A percentile compares a stretch with the other conserved stretches of the same genome.
Conservation (phyloP, 2,113 vertebrate species). For the Colaptes auratus region DNA sequence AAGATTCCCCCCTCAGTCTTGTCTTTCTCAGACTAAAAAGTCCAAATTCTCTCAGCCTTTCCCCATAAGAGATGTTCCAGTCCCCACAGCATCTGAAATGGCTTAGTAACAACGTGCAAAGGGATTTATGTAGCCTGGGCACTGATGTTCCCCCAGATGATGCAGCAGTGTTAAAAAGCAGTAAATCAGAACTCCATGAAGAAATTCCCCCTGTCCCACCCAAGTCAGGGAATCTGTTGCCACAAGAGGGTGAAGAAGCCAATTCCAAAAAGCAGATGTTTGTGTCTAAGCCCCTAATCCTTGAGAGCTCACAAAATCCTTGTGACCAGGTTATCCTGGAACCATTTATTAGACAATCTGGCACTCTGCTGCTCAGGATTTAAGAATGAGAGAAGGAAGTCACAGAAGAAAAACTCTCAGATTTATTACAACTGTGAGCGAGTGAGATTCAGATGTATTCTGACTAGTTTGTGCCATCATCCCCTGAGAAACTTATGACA, state of each 20-base stretch:
- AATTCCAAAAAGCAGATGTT: neutral
- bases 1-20: no score
- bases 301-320: neutral
- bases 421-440: neutral
- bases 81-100: neutral
- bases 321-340: neutral
- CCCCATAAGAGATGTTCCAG: no score
- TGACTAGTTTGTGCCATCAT: neutral
- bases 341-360: neutral
- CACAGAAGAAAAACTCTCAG: neutral
- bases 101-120: neutral
- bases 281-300: neutral
- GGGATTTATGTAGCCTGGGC: neutral
- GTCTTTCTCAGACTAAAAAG: no score
- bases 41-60: no score
- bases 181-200: neutral
- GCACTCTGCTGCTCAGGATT: neutral
- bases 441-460: neutral
- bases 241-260: neutral
- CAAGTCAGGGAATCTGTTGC: neutral
- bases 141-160: neutral
- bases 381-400: neutral
- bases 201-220: neutral
- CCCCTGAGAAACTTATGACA: neutral
- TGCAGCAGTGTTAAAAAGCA: neutral